Base-by-base conservation (phyloP, 2,888 invertebrate species). In the Anorthoa munda region DNA sequence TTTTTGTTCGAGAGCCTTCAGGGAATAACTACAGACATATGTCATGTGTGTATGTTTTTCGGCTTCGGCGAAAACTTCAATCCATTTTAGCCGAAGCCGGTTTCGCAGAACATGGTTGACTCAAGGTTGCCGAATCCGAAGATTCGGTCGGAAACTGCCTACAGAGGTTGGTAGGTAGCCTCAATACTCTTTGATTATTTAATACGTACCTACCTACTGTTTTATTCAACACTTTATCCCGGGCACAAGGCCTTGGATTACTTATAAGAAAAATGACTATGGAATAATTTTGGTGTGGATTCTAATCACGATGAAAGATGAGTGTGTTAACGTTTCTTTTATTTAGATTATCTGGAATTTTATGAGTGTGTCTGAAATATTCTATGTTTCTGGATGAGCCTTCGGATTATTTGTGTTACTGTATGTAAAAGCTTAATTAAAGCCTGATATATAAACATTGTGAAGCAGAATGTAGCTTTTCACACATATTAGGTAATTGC, bases 121-220 rank as follows among this genome's bases (percentile, higher is more conserved):
- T 31, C 7, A 31, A 39, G 9, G 39, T 39, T 39, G 39, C 39
- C 39, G 39, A 39, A 39, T 7, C 9, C 9, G 39, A 39, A 39
- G 39, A 9, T 39, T 39, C 39, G 39, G 39, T 39, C 1, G 7
- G 39, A 39, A 39, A 39, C 39, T 39, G 39, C 23, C 61, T 67
- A 60, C 66, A 63, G 72, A 66, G 69, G 58, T 56, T 51, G 66
- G 68, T 73, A 65, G 69, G 59, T 58, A 71, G 71, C 70, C 67
- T 82, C 85, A 77, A 82, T 86, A 83, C 78, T 63, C 65, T 72
- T 85, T 85, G 78, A 75, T 85, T 87, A 87, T 86, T 87, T 81
- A 86, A 82, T 77, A 83, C 66, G 66, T 64, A 68, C 60, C 74
- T 58, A 58, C 75, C 77, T 75, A 46, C 83, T 86, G 74, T 83